Base-by-base conservation (phyloP, 2,113 vertebrate species). In the Aphelocoma coerulescens region DNA sequence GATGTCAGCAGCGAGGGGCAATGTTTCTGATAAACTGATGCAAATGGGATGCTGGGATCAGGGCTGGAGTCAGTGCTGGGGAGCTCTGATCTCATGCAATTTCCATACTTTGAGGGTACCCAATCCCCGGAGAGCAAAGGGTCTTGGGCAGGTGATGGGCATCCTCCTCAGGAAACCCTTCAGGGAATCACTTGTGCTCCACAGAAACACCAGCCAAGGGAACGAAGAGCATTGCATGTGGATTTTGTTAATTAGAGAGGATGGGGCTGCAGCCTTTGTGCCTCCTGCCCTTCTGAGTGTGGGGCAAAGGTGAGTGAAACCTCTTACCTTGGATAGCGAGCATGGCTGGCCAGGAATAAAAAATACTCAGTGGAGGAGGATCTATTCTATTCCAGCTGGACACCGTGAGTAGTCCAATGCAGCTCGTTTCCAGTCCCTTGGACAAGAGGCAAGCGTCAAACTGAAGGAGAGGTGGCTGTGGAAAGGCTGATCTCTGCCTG, bases 161-260 rank as follows among this genome's bases (percentile, higher is more conserved):
- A 14, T 23, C 19, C 59, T 90, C 39, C 43, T 66, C 0, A 0
- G 54, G 82, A 54, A 80, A 33, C 15, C 30, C 72, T 26, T 15
- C 27, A 68, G 39, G 37, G 20, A 39, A 48, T 17, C 9, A 8
- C 63, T 83, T 63, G 22, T 61, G 32, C n/a, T 66, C 49, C 32
- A 32, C 11, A 12, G 14, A 71, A 79, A 48, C 55, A 48, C 21
- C 65, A 67, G 46, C 30, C 41, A 44, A 52, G 66, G 52, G 52
- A 51, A 32, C 1, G 23, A 62, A 59, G 39, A 81, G 48, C 43
- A 10, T 0, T 3, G 30, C 39, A 17, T 5, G 26, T 1, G 1
- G 8, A 3, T 7, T 49, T 80, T 71, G 51, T 79, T 65, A 69
- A 62, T 83, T 54, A 58, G 62, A 48, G 59, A 26, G 67, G 66